Evolutionary conservation across 2,113 vertebrate genomes (phyloP).

Genomic region (Myocastor coypus): DNA sequence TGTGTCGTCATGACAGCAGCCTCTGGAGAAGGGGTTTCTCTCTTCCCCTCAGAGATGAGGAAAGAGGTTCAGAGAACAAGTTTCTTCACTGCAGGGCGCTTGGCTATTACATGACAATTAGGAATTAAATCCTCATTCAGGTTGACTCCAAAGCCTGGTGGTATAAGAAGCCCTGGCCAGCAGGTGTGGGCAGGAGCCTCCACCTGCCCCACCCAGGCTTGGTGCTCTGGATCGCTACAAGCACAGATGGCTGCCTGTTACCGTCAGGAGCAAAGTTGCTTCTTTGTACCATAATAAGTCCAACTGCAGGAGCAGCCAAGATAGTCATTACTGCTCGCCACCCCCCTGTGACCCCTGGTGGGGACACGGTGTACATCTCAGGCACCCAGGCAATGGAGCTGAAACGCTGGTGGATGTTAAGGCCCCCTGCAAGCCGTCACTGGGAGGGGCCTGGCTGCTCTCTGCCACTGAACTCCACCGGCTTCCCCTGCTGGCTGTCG

Average conservation of each 20-base stretch:
- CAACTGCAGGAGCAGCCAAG: neutral
- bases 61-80: neutral
- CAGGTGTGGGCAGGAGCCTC: neutral
- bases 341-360: neutral
- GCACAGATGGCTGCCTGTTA: neutral
- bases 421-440: neutral
- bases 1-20: neutral
- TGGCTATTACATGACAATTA: neutral
- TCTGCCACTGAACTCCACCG: neutral
- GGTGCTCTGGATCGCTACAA: neutral
- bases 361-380: neutral
- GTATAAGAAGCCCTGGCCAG: accelerated
- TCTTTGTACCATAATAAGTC: slow-evolving; percentile 10
- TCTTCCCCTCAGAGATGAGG: neutral
- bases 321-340: neutral
- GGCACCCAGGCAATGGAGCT: neutral
- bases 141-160: neutral
- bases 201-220: neutral
- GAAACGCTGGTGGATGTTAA: neutral
- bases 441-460: neutral
- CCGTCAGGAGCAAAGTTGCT: neutral
- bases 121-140: accelerated
- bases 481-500: neutral
- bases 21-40: neutral
- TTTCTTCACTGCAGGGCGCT: neutral